Conservation (phyloP, 2,888 invertebrate genomes). For the Luperina nickerlii region DNA sequence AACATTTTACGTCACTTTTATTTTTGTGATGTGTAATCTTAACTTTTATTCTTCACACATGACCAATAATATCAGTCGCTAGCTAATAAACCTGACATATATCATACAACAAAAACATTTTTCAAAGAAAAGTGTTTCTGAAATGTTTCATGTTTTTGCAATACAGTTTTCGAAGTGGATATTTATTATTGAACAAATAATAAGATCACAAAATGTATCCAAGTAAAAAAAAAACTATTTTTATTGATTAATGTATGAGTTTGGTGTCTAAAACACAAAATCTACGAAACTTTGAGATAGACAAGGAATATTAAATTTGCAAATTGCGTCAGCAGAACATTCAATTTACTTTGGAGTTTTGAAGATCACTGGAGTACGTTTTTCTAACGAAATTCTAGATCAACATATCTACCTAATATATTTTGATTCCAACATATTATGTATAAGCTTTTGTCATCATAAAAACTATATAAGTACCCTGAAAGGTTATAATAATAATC, state of each 20-base stretch:
- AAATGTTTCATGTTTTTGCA: constrained; percentile 20
- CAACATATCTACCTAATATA: constrained; percentile 1
- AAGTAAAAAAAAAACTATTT: constrained; percentile 45
- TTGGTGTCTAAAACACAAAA: constrained; percentile 65
- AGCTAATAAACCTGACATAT: constrained; percentile 29
- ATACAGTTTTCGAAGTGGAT: constrained; percentile 18
- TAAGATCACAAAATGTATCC: constrained; percentile 28
- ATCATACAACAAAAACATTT: constrained; percentile 20
- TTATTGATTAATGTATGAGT: constrained; percentile 68
- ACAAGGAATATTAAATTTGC: constrained; percentile 72
- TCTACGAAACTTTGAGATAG: constrained; percentile 66
- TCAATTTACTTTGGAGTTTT: constrained; percentile 70
- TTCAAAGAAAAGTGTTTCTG: constrained; percentile 17
- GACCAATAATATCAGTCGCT: constrained; percentile 39
- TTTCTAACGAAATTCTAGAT: constrained; percentile 52
- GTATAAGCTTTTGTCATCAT: not conserved
- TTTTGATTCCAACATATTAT: not conserved
- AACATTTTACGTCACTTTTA: constrained; percentile 70
- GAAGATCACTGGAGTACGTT: constrained; percentile 64
- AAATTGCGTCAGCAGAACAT: constrained; percentile 71
- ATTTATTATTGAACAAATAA: constrained; percentile 32
- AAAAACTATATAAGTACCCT: not conserved
- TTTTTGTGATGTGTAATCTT: constrained; percentile 61
- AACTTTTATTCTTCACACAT: constrained; percentile 33
- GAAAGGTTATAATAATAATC: constrained; percentile 1